phyloP scores from a whole-genome alignment of 2,113 vertebrate species.

The Tenrec ecaudatus region DNA sequence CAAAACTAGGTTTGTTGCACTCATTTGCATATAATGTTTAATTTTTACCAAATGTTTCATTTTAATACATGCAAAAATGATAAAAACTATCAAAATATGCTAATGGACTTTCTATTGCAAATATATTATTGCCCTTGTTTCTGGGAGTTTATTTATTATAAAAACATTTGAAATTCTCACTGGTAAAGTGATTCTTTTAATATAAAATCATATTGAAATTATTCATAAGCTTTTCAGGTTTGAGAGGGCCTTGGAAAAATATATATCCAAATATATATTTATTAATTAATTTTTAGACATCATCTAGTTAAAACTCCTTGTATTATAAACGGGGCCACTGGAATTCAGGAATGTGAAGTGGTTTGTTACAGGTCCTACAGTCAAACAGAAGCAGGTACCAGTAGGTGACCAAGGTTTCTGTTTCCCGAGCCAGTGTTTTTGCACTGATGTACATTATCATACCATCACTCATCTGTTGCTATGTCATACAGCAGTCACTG shows the following conservation, averaged over 20 bases:
- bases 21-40: slow-evolving; percentile 89
- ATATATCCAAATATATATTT: neutral
- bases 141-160: slow-evolving; percentile 84
- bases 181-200: slow-evolving; percentile 82
- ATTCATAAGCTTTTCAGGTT: slow-evolving; percentile 42
- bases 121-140: slow-evolving; percentile 81
- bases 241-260: neutral
- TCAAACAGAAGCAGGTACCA: too few species aligned
- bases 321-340: neutral
- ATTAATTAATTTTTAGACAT: neutral
- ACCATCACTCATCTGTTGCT: too few species aligned
- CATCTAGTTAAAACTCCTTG: neutral
- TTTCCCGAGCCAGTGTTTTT: neutral
- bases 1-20: slow-evolving; percentile 83
- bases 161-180: slow-evolving; percentile 82
- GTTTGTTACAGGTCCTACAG: neutral
- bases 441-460: neutral
- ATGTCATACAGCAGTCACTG: too few species aligned
- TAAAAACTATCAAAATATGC: slow-evolving; percentile 86
- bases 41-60: slow-evolving; percentile 87
- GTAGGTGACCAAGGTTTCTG: neutral
- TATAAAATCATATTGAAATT: slow-evolving; percentile 81
- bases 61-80: slow-evolving; percentile 86
- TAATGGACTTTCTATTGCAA: slow-evolving; percentile 85
- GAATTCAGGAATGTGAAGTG: neutral